A percentile compares a stretch with the other conserved stretches of the same genome.
Evolutionary conservation across 2,113 vertebrate genomes (phyloP).

Genomic region (Coreoperca whiteheadi): DNA sequence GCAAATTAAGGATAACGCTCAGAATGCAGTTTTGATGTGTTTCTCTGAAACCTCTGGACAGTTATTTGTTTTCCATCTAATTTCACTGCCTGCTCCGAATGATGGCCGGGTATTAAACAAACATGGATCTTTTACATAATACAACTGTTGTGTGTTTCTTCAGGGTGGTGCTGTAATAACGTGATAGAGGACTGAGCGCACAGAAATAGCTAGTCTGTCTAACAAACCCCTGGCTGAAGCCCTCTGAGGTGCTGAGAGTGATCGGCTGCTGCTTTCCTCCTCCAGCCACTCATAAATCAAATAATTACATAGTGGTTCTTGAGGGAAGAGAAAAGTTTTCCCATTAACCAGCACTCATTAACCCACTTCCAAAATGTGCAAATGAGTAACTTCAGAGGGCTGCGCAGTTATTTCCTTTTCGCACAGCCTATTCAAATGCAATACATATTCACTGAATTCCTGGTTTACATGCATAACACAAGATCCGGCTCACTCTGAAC

Average conservation of each 20-base stretch:
- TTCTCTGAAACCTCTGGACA: slow-evolving; percentile 40
- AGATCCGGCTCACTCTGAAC: slow-evolving; percentile 10
- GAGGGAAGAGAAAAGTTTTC: slow-evolving; percentile 63
- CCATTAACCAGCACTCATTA: slow-evolving; percentile 72
- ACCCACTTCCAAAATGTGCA: slow-evolving; percentile 68
- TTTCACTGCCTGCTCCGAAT: slow-evolving; percentile 31
- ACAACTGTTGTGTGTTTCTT: slow-evolving; percentile 33
- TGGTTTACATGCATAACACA: slow-evolving; percentile 30
- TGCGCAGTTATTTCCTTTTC: slow-evolving; percentile 30
- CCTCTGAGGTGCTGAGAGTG: slow-evolving; percentile 32
- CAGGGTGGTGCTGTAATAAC: slow-evolving; percentile 39
- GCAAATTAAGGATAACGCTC: slow-evolving; percentile 38
- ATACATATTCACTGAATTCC: slow-evolving; percentile 28
- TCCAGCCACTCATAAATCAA: slow-evolving; percentile 75
- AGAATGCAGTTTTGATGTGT: slow-evolving; percentile 28
- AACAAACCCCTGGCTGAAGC: slow-evolving; percentile 37
- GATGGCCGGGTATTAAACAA: slow-evolving; percentile 24
- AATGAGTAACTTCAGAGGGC: slow-evolving; percentile 62
- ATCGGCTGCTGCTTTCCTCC: slow-evolving; percentile 43
- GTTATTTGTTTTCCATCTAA: slow-evolving; percentile 51
- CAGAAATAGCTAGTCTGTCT: slow-evolving; percentile 22
- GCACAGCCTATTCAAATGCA: slow-evolving; percentile 21
- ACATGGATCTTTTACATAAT: slow-evolving; percentile 37
- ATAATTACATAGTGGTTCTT: slow-evolving; percentile 70
- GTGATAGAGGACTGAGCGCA: slow-evolving; percentile 37